Evolutionary conservation across 2,888 invertebrate species (phyloP).

Genomic region (Meloe dianella): DNA sequence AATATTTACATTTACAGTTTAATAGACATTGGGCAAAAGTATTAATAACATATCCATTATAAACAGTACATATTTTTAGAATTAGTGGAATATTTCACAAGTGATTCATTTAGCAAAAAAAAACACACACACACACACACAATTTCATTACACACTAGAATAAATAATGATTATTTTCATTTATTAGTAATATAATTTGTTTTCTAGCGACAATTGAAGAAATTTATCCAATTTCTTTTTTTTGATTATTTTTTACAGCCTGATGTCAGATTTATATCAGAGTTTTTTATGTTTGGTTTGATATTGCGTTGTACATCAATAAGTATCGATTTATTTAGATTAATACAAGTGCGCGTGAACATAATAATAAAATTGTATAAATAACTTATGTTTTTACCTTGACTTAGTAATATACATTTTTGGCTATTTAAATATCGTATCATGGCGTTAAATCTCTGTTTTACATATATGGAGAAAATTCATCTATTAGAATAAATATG

Average conservation of each 20-base stretch:
- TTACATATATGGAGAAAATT: neutral
- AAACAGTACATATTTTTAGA: constrained; percentile 34
- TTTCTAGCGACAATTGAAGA: neutral
- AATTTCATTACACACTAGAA: constrained; percentile 25
- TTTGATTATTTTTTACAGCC: neutral
- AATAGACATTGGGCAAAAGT: constrained; percentile 32
- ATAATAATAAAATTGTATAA: constrained; percentile 33
- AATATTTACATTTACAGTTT: constrained; percentile 33
- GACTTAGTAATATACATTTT: constrained; percentile 32
- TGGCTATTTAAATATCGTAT: constrained; percentile 23
- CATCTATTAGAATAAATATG: neutral
- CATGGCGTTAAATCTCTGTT: constrained; percentile 18
- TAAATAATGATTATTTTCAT: neutral
- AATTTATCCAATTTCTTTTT: neutral
- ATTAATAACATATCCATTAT: constrained; percentile 32
- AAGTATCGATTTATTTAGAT: constrained; percentile 33
- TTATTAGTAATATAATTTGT: neutral
- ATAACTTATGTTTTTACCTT: constrained; percentile 34
- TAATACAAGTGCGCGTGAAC: constrained; percentile 34
- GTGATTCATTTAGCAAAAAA: constrained; percentile 28
- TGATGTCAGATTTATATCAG: neutral
- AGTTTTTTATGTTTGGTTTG: constrained; percentile 22
- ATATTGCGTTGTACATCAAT: constrained; percentile 31
- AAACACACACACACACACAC: too few species aligned
- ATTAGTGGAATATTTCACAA: constrained; percentile 30